These are phyloP conservation scores for Philonicus albiceps DNA, from an alignment of 2,888 invertebrate species.

Conservation along the genomic window DNA sequence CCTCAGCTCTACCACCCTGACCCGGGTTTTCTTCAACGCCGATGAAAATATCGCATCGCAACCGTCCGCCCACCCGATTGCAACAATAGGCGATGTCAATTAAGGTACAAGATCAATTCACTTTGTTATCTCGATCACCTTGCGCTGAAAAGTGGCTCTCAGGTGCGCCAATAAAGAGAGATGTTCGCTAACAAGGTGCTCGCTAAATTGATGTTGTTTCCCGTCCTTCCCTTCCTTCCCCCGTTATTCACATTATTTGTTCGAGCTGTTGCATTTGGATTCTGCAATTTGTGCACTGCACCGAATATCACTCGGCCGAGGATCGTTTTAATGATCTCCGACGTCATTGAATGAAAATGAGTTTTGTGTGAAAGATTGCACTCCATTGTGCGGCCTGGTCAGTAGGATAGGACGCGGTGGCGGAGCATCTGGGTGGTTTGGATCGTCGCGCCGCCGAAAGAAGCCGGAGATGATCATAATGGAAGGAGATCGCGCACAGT, in stretches of 20 bases:
- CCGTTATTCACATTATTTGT: neutral
- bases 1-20: neutral
- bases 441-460: neutral
- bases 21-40: neutral
- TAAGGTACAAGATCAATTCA: constrained; percentile 35
- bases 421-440: constrained; percentile 2
- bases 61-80: constrained; percentile 26
- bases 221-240: neutral
- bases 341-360: constrained; percentile 6
- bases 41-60: neutral
- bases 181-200: constrained; percentile 32
- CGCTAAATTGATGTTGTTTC: constrained; percentile 23
- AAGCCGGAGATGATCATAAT: neutral
- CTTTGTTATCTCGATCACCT: constrained; percentile 27
- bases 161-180: neutral
- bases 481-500: neutral
- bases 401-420: constrained; percentile 20
- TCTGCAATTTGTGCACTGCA: constrained; percentile 5
- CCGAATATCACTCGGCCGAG: constrained; percentile 19
- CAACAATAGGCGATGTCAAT: constrained; percentile 36
- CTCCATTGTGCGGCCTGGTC: constrained; percentile 13
- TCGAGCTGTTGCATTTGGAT: neutral
- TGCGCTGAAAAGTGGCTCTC: neutral
- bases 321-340: constrained; percentile 24
- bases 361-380: constrained; percentile 29